These are phyloP conservation scores for Nothura maculosa DNA, from an alignment of 2,797 vertebrate species.

Conservation along the genomic window DNA sequence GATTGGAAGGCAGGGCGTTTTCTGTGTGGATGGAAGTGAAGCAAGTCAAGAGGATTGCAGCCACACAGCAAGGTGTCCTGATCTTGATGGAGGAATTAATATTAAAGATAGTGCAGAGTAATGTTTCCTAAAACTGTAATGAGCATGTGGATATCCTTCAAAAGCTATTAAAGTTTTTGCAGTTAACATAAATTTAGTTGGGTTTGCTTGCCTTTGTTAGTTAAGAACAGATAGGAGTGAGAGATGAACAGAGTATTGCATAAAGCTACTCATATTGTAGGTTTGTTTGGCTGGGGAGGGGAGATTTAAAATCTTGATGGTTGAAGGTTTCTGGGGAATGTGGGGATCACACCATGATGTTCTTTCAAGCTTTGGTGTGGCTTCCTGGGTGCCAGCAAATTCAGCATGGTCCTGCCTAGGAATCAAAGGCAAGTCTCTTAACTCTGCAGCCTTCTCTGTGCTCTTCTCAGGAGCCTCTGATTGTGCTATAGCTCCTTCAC, in stretches of 20 bases:
- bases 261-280: neutral
- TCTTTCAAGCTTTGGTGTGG: neutral
- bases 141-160: neutral
- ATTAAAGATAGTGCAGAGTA: neutral
- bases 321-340: neutral
- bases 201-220: neutral
- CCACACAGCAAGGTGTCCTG: neutral
- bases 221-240: neutral
- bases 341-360: neutral
- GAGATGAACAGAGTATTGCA: neutral
- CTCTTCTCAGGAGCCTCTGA: neutral
- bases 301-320: neutral
- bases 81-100: neutral
- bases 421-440: neutral
- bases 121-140: neutral
- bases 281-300: neutral
- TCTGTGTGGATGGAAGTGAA: neutral
- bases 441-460: neutral
- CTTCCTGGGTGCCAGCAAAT: neutral
- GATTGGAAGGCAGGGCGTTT: neutral
- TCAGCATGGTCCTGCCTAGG: neutral
- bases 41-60: neutral
- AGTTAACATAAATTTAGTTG: rapidly evolving
- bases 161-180: neutral
- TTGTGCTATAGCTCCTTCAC: neutral